Percentiles rank a stretch among this genome's conserved stretches.
These are phyloP conservation scores for Dinocampus coccinellae DNA, from an alignment of 2,888 invertebrate genomes.

Conservation along the genomic window DNA sequence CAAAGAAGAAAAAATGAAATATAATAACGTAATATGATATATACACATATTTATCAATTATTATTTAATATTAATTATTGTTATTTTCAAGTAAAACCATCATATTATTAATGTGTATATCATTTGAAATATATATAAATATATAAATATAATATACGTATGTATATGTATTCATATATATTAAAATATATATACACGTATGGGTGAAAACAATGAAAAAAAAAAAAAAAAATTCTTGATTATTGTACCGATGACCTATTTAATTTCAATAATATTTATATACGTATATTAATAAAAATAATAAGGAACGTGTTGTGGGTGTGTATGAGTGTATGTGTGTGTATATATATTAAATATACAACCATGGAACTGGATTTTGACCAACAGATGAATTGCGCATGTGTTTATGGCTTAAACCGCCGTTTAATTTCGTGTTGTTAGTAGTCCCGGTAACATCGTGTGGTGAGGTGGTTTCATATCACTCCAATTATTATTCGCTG, in stretches of 20 bases:
- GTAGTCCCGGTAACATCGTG: slow-evolving; percentile 51
- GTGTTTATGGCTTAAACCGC: slow-evolving; percentile 36
- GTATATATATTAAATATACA: background rate
- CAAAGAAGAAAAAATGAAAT: slow-evolving; percentile 23
- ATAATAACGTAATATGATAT: background rate
- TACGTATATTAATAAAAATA: background rate
- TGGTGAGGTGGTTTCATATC: slow-evolving; percentile 45
- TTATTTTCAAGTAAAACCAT: slow-evolving; percentile 40
- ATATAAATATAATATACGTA: slow-evolving; percentile 27
- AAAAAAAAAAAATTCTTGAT: background rate
- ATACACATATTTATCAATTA: no score
- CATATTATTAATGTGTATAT: slow-evolving; percentile 49
- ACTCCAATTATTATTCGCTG: background rate
- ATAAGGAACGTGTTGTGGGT: no score
- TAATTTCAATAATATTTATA: background rate
- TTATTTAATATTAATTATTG: slow-evolving; percentile 44
- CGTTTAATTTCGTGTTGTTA: slow-evolving; percentile 51
- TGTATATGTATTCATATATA: background rate
- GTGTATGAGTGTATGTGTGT: background rate
- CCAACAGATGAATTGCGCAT: slow-evolving; percentile 32
- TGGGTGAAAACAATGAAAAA: background rate
- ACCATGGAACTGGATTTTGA: background rate
- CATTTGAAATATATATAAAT: slow-evolving; percentile 44
- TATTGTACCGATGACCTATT: background rate
- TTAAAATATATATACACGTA: background rate